Percentiles rank a stretch among this genome's conserved stretches.
Conservation (phyloP, 2,113 vertebrate genomes). For the Lycaon pictus region DNA sequence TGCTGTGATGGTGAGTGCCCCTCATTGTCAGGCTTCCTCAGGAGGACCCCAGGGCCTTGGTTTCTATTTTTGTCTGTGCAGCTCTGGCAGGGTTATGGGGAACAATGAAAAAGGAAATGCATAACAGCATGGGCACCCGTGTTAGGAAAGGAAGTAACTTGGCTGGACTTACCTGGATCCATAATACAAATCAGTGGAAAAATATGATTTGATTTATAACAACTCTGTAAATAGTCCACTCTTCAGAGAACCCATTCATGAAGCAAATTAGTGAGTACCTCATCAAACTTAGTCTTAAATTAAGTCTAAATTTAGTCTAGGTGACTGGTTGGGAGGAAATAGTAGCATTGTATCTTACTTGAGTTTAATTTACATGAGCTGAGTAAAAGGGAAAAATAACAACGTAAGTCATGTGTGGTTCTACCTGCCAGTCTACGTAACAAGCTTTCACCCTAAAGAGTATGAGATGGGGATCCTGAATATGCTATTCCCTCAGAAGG, state of each 20-base stretch:
- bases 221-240: not conserved
- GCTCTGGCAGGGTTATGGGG: not conserved
- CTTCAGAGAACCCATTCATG: not conserved
- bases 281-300: not conserved
- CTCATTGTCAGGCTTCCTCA: fast-evolving
- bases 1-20: conserved; percentile 92
- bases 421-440: not conserved
- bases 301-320: not conserved
- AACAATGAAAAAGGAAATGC: conserved; percentile 23
- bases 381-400: not conserved
- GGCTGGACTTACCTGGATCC: not conserved
- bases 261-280: not conserved
- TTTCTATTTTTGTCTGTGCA: conserved; percentile 28
- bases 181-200: not conserved
- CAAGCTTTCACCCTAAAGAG: not conserved
- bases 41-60: fast-evolving
- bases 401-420: not conserved
- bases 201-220: not conserved
- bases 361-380: not conserved
- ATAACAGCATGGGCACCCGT: not conserved
- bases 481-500: not conserved
- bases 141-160: conserved; percentile 27
- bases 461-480: not conserved
- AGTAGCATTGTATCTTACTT: not conserved
- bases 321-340: not conserved